Base-by-base conservation (phyloP, 2,797 vertebrate genomes). In the Gambusia yucatana region DNA sequence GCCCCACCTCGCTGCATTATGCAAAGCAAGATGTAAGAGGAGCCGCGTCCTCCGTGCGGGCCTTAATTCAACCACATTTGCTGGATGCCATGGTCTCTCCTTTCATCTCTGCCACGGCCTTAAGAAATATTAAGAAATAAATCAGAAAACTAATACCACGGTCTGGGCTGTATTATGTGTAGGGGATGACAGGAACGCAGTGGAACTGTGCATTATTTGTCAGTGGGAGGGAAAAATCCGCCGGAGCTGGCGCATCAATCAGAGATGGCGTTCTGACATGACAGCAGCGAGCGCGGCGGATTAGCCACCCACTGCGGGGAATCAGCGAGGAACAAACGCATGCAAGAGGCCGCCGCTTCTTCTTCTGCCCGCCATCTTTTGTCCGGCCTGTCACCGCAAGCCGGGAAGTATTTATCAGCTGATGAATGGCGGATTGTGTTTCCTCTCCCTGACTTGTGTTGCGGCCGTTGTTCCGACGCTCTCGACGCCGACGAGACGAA, bases 221-320 rank as follows among this genome's bases (percentile, higher is more conserved):
- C 89, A 87, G 90, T 81, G 84, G 78, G 86, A 86, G 88, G 85
- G 77, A 93, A 82, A 85, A 91, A 93, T 87, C 86, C 46, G 79
- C 83, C 82, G 86, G 86, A 84, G 89, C 81, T 63, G 80, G 82
- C 74, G 76, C 92, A 93, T 95, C 93, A 93, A 92, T 94, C 94
- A 95, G 83, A 67, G 83, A 80, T 89, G 89, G 90, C 88, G 92
- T 94, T 93, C 92, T 84, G 92, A 88, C 89, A 85, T 83, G 86
- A 81, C 83, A 36, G 48, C 86, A 87, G 88, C 92, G 86, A 89
- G 86, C 82, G 59, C 80, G 39, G 80, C 72, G 89, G 89, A 94
- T 95, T 95, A 94, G 86, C 91, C 94, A 86, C 94, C 94, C 92
- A 91, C 93, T 92, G 93, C 44, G 92, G 89, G 89, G 88, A 92